phyloP scores from a whole-genome alignment of 1,140 invertebrate genomes.

The Drosophila baimaii region DNA sequence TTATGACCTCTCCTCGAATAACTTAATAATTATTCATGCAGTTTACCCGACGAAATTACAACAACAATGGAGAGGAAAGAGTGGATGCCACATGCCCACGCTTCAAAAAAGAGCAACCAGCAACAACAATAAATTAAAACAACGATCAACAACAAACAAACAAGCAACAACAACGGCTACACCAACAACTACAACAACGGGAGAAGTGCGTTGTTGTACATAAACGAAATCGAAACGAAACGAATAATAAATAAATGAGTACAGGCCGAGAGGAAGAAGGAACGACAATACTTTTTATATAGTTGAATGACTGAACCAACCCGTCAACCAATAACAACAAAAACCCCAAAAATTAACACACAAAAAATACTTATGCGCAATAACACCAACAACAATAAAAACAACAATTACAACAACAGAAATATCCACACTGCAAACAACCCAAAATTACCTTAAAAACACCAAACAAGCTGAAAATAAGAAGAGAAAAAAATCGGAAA shows the following conservation, averaged over 20 bases:
- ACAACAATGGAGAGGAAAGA: conserved; percentile 39
- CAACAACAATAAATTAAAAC: conserved; percentile 42
- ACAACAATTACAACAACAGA: conserved; percentile 20
- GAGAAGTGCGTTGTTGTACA: conserved; percentile 51
- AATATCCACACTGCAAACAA: conserved; percentile 13
- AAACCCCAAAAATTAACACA: conserved; percentile 73
- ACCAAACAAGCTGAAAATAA: conserved; percentile 75
- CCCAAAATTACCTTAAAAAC: conserved; percentile 80
- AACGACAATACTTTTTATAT: conserved; percentile 78
- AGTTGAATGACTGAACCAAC: conserved; percentile 81
- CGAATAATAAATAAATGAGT: conserved; percentile 69
- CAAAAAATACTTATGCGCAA: conserved; percentile 73
- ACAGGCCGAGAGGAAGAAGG: conserved; percentile 27
- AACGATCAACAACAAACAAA: conserved; percentile 48
- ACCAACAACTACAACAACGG: conserved; percentile 30
- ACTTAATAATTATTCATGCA: conserved; percentile 82
- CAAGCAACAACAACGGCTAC: conserved; percentile 39
- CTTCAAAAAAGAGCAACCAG: conserved; percentile 47
- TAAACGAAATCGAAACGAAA: conserved; percentile 80
- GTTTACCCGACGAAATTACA: conserved; percentile 70
- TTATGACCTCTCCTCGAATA: conserved; percentile 51
- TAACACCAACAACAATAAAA: conserved; percentile 54
- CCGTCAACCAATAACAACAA: conserved; percentile 67
- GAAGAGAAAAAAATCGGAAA: conserved; percentile 62
- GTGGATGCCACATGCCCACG: conserved; percentile 76